These are phyloP conservation scores for Ariopsis seemanni DNA, from an alignment of 2,113 vertebrate species.

Conservation along the genomic window DNA sequence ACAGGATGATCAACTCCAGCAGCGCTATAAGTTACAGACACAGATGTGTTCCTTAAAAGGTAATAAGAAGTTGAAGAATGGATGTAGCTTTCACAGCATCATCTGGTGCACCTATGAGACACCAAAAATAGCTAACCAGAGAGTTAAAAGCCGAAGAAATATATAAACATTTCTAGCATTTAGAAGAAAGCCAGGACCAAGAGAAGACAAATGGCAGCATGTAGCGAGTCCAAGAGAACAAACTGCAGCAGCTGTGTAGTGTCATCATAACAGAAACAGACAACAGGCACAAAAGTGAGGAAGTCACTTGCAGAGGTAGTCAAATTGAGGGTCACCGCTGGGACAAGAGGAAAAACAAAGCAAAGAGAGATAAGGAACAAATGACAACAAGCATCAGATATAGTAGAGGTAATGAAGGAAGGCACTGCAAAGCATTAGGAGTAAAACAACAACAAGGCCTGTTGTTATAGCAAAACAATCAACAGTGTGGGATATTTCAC, in stretches of 20 bases:
- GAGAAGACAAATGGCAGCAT: neutral
- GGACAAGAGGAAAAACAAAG: neutral
- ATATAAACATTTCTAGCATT: neutral
- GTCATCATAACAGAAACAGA: neutral
- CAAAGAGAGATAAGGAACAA: neutral
- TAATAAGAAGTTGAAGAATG: neutral
- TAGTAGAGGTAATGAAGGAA: neutral
- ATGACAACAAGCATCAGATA: neutral
- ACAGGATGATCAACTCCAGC: neutral
- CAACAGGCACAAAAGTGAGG: neutral
- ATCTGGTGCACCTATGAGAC: neutral
- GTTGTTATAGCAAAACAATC: neutral
- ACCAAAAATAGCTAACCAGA: slow-evolving; percentile 1
- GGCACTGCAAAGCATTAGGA: neutral
- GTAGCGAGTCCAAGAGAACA: neutral
- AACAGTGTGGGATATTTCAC: neutral
- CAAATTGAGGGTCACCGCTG: neutral
- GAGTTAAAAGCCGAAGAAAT: neutral
- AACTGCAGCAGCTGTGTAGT: slow-evolving; percentile 3
- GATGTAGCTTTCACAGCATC: neutral
- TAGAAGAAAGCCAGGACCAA: neutral
- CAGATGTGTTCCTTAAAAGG: neutral
- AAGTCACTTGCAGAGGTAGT: neutral
- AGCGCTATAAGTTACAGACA: neutral
- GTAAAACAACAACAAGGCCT: neutral